Conservation (phyloP, 2,113 vertebrate species). For the Catharus minimus region DNA sequence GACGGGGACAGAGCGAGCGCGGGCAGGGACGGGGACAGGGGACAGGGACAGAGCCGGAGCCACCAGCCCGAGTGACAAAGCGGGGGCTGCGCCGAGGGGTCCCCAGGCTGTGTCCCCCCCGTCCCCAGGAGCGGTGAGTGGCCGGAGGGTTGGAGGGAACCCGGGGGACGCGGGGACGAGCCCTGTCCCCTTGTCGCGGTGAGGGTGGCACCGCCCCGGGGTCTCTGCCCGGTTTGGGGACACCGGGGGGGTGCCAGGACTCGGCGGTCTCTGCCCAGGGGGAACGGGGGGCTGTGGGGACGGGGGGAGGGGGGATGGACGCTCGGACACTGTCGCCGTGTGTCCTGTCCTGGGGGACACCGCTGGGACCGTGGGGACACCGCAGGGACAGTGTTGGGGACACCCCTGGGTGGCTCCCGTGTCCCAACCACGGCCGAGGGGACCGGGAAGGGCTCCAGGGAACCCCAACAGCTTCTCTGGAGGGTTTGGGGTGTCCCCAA, state of each 20-base stretch:
- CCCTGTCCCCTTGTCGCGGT: accelerated
- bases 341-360: background rate
- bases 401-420: background rate
- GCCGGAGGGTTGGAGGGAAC: background rate
- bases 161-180: background rate
- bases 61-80: background rate
- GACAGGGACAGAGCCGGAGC: background rate
- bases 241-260: background rate
- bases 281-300: accelerated
- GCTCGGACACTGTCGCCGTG: background rate
- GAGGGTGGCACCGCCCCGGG: background rate
- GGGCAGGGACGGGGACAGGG: background rate
- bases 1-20: background rate
- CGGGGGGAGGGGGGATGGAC: accelerated
- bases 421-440: accelerated
- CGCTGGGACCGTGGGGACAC: background rate
- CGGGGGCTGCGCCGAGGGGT: background rate
- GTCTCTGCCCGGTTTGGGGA: background rate
- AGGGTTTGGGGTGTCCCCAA: background rate
- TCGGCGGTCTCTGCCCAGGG: accelerated
- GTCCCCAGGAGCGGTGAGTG: background rate
- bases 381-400: background rate
- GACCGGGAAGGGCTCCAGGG: background rate
- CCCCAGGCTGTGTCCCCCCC: background rate
- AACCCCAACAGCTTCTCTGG: background rate